Evolutionary conservation across 35 echinoderm and acorn worm genomes (phyloP).

Genomic region (Lytechinus variegatus): DNA sequence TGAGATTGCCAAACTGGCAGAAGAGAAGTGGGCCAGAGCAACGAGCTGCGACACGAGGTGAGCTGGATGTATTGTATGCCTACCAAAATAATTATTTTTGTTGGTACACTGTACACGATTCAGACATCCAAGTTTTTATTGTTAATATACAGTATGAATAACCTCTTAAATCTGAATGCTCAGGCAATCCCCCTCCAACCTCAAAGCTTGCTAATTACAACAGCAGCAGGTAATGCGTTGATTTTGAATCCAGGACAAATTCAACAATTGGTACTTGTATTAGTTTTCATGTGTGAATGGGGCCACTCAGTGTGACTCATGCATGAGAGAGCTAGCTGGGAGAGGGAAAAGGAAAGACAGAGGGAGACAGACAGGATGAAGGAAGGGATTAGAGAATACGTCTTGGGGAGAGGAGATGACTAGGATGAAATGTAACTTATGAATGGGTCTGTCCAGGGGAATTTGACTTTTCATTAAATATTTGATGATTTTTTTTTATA

Average conservation of each 20-base stretch:
- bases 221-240: too few relatives aligned
- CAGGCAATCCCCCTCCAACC: background rate
- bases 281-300: background rate
- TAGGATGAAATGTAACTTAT: background rate
- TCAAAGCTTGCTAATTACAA: background rate
- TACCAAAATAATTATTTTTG: background rate
- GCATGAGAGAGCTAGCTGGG: background rate
- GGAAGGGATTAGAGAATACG: background rate
- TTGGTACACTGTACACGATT: background rate
- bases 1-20: background rate
- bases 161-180: background rate
- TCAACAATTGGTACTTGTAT: background rate
- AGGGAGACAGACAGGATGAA: slow-evolving; percentile 6
- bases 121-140: background rate
- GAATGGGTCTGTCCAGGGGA: background rate
- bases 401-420: background rate
- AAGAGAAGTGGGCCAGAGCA: background rate
- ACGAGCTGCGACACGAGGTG: too few relatives aligned
- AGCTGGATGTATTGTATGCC: too few relatives aligned
- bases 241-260: background rate
- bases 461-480: too few relatives aligned
- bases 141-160: background rate
- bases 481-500: too few relatives aligned
- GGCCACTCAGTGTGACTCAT: background rate
- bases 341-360: background rate